phyloP scores from a whole-genome alignment of 2,888 invertebrate species.

The Hyposoter didymator region DNA sequence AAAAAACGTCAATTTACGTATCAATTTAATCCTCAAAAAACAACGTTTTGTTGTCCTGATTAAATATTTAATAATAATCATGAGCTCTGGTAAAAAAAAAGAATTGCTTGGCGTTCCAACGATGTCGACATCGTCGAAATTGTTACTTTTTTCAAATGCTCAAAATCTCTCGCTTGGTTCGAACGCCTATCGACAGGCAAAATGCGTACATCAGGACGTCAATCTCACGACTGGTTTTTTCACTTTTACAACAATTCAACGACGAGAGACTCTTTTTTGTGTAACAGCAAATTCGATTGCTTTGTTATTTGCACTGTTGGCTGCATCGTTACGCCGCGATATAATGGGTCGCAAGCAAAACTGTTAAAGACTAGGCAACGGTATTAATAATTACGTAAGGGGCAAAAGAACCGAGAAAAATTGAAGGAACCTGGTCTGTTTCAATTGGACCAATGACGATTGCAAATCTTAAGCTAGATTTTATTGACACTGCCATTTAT shows the following conservation, averaged over 20 bases:
- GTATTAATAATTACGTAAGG: neutral
- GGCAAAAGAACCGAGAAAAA: neutral
- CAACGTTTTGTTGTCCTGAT: no score
- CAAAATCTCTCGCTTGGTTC: neutral
- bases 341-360: neutral
- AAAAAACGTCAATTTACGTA: no score
- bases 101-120: no score
- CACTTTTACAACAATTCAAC: neutral
- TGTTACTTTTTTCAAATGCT: neutral
- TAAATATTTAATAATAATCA: no score
- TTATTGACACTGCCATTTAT: constrained; percentile 62
- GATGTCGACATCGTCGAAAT: no score
- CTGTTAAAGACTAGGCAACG: neutral
- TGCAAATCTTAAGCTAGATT: constrained; percentile 31
- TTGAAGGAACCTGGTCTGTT: neutral
- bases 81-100: no score
- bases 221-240: neutral
- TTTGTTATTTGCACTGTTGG: neutral
- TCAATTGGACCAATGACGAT: neutral
- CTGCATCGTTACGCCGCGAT: neutral
- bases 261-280: neutral
- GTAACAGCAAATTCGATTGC: neutral
- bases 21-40: no score
- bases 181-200: neutral
- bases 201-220: neutral